Base-by-base conservation (phyloP, 2,113 vertebrate genomes). In the Peromyscus leucopus region DNA sequence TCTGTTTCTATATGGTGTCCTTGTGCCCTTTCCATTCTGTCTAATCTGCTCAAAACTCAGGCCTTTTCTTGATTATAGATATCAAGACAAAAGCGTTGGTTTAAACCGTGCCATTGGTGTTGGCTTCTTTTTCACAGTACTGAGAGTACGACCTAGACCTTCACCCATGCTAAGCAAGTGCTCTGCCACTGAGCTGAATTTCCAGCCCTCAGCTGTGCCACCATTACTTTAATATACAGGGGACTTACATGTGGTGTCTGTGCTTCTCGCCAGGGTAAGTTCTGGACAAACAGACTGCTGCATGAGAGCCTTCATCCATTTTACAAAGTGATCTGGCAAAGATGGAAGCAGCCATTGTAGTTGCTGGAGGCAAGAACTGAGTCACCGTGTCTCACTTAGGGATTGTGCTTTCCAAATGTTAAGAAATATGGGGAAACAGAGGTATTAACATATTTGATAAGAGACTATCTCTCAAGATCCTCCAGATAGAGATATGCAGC, bases 381-480 rank as follows among this genome's bases (percentile, higher is more conserved):
- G 28, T 42, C 42, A 39, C 28, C 86, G 75, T 2, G 36, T 88
- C 17, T 87, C 36, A 78, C 63, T 90, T 8, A 74, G 33, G 36
- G 59, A 72, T 51, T 42, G 2, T 3, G 42, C 26, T 46, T 91
- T 89, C 42, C 69, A 93, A 42, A 78, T 78, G 22, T 51, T 83
- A 94, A 88, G 75, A 89, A 75, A 69, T 39, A 51, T 7, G 36
- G 61, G 48, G 15, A 91, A 88, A 26, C 22, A 88, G 63, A 87
- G 2, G 26, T 31, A 85, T 48, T 88, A 88, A 31, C 89, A 76
- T 82, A 78, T 94, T 63, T 93, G 13, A 13, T 71, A 84, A 59
- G 13, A 94, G 74, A 90, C 26, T 76, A 84, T n/a, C 69, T 92
- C 86, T 86, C 46, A 65, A 65, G 57, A 57, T 85, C 36, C 93